Percentiles rank a stretch among this genome's conserved stretches.
phyloP scores from a whole-genome alignment of 2,888 invertebrate species.

The Apoda limacodes region DNA sequence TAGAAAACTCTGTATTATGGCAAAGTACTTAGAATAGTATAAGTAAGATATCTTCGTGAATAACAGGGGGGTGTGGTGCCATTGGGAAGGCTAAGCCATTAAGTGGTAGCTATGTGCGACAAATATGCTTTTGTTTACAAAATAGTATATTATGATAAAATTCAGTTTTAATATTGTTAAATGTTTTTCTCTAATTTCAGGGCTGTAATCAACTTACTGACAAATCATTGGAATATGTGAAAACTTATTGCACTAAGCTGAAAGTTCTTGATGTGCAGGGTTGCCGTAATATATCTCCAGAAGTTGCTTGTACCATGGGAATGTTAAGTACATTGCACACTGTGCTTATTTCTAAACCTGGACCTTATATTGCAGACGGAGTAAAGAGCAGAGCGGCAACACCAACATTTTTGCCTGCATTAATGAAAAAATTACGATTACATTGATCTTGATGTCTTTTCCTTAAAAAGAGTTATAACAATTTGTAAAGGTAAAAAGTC shows the following conservation, averaged over 20 bases:
- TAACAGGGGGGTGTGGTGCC: too few relatives aligned
- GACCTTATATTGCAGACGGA: slow-evolving; percentile 50
- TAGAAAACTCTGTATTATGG: too few relatives aligned
- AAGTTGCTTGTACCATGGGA: slow-evolving; percentile 51
- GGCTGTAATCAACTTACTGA: slow-evolving; percentile 73
- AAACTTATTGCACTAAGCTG: slow-evolving; percentile 56
- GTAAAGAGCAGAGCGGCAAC: slow-evolving; percentile 45
- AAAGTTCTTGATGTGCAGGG: slow-evolving; percentile 70
- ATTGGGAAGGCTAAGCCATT: too few relatives aligned
- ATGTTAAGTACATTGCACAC: slow-evolving; percentile 51
- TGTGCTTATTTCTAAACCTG: slow-evolving; percentile 56
- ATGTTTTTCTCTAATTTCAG: too few relatives aligned
- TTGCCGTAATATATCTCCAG: slow-evolving; percentile 59
- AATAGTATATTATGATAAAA: too few relatives aligned
- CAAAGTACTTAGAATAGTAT: too few relatives aligned
- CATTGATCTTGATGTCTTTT: slow-evolving; percentile 34
- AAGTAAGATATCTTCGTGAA: too few relatives aligned
- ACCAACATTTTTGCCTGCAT: slow-evolving; percentile 46
- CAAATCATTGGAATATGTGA: slow-evolving; percentile 61
- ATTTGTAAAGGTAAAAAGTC: slow-evolving; percentile 3
- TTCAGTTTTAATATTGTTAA: too few relatives aligned
- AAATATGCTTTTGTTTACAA: too few relatives aligned
- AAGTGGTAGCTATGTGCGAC: too few relatives aligned
- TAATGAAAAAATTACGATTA: slow-evolving; percentile 50
- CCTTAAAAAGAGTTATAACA: background rate